Percentiles rank a stretch among this genome's conserved stretches.
phyloP scores from a whole-genome alignment of 2,888 invertebrate genomes.

The Leucozona laternaria region DNA sequence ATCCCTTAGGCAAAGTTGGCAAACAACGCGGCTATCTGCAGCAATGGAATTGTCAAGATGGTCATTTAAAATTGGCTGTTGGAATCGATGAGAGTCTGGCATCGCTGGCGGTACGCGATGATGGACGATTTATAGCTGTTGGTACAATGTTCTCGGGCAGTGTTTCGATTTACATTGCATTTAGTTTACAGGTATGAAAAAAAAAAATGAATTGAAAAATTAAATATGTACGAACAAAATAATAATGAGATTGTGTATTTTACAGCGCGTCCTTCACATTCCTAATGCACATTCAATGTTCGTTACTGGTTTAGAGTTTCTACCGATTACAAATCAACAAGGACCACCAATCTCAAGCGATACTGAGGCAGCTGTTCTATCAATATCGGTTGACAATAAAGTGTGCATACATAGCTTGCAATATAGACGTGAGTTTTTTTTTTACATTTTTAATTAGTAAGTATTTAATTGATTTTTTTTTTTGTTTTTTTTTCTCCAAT shows the following conservation, averaged over 20 bases:
- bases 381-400: conserved; percentile 98
- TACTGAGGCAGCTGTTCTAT: conserved; percentile 94
- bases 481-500: conserved; percentile 82
- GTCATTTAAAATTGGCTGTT: conserved; percentile 85
- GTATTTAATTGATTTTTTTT: conserved; percentile 14
- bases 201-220: neutral
- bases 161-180: conserved; percentile 94
- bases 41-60: conserved; percentile 90
- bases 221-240: neutral
- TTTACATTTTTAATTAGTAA: neutral
- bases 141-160: conserved; percentile 97
- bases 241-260: conserved; percentile 63
- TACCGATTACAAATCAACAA: conserved; percentile 89
- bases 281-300: conserved; percentile 96
- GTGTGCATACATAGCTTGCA: conserved; percentile 95
- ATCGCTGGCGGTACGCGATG: conserved; percentile 94
- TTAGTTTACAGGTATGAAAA: conserved; percentile 93
- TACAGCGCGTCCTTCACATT: conserved; percentile 92
- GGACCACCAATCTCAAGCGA: conserved; percentile 89
- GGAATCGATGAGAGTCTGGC: conserved; percentile 90
- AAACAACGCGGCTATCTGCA: conserved; percentile 90
- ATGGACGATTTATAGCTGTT: conserved; percentile 95
- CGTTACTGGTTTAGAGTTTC: conserved; percentile 97
- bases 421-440: conserved; percentile 87
- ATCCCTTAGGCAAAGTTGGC: conserved; percentile 90